Evolutionary conservation across 2,113 vertebrate species (phyloP).

Genomic region (Passer montanus): DNA sequence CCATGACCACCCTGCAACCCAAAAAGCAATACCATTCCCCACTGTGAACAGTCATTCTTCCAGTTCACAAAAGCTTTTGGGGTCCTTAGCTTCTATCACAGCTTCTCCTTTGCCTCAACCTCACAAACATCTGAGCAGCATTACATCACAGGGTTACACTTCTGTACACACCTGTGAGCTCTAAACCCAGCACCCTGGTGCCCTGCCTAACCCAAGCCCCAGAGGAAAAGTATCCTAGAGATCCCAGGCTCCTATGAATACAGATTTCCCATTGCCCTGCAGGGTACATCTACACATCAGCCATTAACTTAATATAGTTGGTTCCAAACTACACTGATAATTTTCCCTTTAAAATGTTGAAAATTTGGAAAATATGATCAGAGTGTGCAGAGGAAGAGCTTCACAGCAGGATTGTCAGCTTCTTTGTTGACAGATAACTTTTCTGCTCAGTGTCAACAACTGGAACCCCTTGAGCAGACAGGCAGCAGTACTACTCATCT

Average conservation of each 20-base stretch:
- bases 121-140: background rate
- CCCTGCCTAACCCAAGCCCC: background rate
- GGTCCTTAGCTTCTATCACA: background rate
- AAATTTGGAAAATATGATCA: accelerated
- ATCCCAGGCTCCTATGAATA: background rate
- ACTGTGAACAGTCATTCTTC: background rate
- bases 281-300: background rate
- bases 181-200: background rate
- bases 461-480: background rate
- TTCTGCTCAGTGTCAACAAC: background rate
- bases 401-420: background rate
- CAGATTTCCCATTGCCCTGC: background rate
- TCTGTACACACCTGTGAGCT: background rate
- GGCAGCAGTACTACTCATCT: background rate
- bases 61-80: background rate
- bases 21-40: background rate
- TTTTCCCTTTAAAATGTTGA: background rate
- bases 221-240: background rate
- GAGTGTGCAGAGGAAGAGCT: background rate
- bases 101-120: background rate
- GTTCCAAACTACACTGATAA: accelerated
- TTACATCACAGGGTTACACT: too few species aligned
- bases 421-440: background rate
- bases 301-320: background rate
- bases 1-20: background rate